These are phyloP conservation scores for Athripsodes cinereus DNA, from an alignment of 2,888 invertebrate species.

Conservation along the genomic window DNA sequence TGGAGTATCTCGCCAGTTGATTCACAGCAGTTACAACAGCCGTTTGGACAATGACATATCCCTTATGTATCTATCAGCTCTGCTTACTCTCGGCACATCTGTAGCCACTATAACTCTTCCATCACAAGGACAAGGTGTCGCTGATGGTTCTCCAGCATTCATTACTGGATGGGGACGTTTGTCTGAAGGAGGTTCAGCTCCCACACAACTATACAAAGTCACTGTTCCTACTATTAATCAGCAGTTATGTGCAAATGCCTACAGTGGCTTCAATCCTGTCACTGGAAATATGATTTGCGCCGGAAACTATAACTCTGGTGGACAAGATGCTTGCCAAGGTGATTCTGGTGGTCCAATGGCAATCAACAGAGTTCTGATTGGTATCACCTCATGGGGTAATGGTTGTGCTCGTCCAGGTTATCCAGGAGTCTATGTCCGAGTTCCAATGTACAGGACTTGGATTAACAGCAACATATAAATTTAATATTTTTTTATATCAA, in stretches of 20 bases:
- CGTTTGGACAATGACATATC: slow-evolving; percentile 40
- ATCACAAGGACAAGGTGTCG: slow-evolving; percentile 30
- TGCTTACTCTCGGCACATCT: slow-evolving; percentile 34
- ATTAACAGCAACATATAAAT: slow-evolving; percentile 27
- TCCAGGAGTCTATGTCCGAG: slow-evolving; percentile 53
- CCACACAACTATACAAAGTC: slow-evolving; percentile 11
- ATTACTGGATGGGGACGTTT: slow-evolving; percentile 44
- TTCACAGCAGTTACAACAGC: slow-evolving; percentile 35
- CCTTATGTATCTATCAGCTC: slow-evolving; percentile 33
- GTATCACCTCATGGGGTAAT: slow-evolving; percentile 54
- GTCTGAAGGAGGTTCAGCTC: slow-evolving; percentile 26
- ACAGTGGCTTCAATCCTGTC: background rate
- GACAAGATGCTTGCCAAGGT: slow-evolving; percentile 46
- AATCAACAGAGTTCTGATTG: slow-evolving; percentile 38
- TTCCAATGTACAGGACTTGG: slow-evolving; percentile 40
- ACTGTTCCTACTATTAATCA: slow-evolving; percentile 15
- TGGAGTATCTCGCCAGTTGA: slow-evolving; percentile 32
- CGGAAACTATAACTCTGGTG: slow-evolving; percentile 38
- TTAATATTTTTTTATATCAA: background rate
- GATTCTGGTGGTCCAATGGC: slow-evolving; percentile 52
- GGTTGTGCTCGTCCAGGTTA: slow-evolving; percentile 47
- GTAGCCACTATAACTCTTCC: slow-evolving; percentile 35
- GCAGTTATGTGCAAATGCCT: background rate
- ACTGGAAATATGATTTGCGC: slow-evolving; percentile 43
- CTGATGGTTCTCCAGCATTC: slow-evolving; percentile 37